Evolutionary conservation across 2,888 invertebrate genomes (phyloP).

Genomic region (Hyposoter didymator): DNA sequence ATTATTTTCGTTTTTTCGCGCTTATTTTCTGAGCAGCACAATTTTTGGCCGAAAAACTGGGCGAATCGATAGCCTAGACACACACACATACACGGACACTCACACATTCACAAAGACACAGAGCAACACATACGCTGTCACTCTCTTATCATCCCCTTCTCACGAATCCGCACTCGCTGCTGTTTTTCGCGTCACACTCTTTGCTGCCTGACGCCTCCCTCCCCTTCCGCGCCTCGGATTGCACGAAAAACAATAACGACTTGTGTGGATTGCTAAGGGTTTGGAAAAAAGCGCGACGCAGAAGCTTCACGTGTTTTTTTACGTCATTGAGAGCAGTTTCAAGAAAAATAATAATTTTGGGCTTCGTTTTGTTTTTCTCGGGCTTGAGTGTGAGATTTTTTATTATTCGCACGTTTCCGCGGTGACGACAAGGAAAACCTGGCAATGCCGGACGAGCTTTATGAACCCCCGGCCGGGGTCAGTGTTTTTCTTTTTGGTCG

Average conservation of each 20-base stretch:
- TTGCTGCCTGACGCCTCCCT: not conserved
- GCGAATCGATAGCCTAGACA: slow-evolving; percentile 42
- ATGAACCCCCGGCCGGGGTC: slow-evolving; percentile 17
- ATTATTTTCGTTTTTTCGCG: not conserved
- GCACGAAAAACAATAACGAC: not conserved
- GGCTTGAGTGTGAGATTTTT: not conserved
- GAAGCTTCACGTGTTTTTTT: not conserved
- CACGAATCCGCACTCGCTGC: slow-evolving; percentile 10
- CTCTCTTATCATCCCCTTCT: slow-evolving; percentile 27
- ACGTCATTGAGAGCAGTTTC: not conserved
- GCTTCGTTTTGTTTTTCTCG: not conserved
- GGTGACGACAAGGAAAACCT: not conserved
- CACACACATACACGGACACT: too few species aligned
- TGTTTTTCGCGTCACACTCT: slow-evolving; percentile 13
- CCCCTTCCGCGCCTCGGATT: not conserved
- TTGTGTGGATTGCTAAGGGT: not conserved
- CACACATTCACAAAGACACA: slow-evolving; percentile 7
- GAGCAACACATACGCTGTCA: not conserved
- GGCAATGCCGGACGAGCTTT: slow-evolving; percentile 20
- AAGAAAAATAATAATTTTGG: not conserved
- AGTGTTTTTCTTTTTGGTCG: slow-evolving; percentile 8
- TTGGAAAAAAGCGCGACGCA: slow-evolving; percentile 1
- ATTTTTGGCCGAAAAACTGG: slow-evolving; percentile 13
- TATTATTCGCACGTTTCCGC: not conserved
- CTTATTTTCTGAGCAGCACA: not conserved